These are phyloP conservation scores for Emydocephalus ijimae DNA, from an alignment of 2,113 vertebrate species.

Conservation along the genomic window DNA sequence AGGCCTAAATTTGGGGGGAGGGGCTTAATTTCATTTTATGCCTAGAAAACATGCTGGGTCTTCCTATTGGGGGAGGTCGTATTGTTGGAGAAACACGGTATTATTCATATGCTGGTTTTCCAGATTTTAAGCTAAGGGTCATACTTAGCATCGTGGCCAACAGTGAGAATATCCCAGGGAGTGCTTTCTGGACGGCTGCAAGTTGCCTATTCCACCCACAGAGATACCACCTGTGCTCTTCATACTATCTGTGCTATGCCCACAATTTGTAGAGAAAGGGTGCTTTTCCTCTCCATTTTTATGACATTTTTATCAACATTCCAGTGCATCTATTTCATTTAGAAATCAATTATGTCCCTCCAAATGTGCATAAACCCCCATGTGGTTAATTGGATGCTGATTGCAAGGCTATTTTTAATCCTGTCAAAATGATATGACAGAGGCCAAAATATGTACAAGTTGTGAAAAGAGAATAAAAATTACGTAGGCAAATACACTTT, in stretches of 20 bases:
- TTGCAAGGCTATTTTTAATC: background rate
- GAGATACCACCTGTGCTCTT: background rate
- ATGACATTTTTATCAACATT: background rate
- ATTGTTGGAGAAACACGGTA: too few relatives aligned
- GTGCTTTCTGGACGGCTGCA: background rate
- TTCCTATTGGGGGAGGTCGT: too few relatives aligned
- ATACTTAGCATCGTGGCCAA: background rate
- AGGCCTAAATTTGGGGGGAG: too few relatives aligned
- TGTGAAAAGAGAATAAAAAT: background rate
- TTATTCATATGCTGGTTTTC: background rate
- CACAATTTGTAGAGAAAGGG: background rate
- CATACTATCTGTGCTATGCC: background rate
- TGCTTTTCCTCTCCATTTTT: background rate
- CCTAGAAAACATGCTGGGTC: too few relatives aligned
- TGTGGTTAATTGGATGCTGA: background rate
- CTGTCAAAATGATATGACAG: background rate
- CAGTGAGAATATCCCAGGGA: background rate
- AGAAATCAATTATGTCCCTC: background rate
- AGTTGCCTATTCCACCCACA: background rate
- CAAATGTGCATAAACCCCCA: background rate
- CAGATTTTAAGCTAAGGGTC: background rate
- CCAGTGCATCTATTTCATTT: background rate
- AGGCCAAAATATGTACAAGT: background rate
- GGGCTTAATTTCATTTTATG: too few relatives aligned
- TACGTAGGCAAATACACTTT: background rate